Percentiles rank a stretch among this genome's conserved stretches.
Conservation (phyloP, 2,888 invertebrate species). For the Chrysolina americana region DNA sequence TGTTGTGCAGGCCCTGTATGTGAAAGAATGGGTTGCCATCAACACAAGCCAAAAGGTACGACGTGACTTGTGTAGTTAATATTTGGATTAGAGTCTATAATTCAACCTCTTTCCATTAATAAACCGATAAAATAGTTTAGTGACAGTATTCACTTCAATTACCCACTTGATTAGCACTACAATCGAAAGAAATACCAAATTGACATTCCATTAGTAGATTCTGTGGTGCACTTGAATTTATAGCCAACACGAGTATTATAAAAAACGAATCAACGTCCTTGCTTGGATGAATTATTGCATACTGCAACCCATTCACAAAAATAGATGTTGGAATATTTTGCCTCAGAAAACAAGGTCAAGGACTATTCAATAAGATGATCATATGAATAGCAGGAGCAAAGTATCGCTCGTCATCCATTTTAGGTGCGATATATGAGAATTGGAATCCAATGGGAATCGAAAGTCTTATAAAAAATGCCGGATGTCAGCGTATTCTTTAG, state of each 20-base stretch:
- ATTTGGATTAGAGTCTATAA: neutral
- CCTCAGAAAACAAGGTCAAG: neutral
- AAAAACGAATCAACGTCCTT: slow-evolving; percentile 1
- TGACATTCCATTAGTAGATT: slow-evolving; percentile 28
- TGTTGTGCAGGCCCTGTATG: neutral
- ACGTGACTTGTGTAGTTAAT: neutral
- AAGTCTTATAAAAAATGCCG: too few relatives aligned
- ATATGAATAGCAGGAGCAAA: too few relatives aligned
- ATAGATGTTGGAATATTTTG: neutral
- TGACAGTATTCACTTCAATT: slow-evolving; percentile 17
- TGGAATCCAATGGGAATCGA: too few relatives aligned
- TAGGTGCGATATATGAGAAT: too few relatives aligned
- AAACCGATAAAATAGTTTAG: slow-evolving; percentile 4
- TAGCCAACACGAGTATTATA: slow-evolving; percentile 4
- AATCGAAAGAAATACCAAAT: slow-evolving; percentile 25
- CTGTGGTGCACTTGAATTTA: slow-evolving; percentile 26
- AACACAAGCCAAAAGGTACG: neutral
- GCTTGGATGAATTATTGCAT: neutral
- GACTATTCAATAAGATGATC: neutral
- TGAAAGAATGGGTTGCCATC: neutral
- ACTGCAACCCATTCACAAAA: neutral
- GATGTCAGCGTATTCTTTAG: too few relatives aligned
- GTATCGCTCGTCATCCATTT: too few relatives aligned
- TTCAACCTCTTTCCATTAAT: slow-evolving; percentile 9
- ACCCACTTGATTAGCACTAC: slow-evolving; percentile 22